Evolutionary conservation across 2,888 invertebrate species (phyloP), one percentile per base, ranked within the genome.

Genomic region (Danaus chrysippus): DNA sequence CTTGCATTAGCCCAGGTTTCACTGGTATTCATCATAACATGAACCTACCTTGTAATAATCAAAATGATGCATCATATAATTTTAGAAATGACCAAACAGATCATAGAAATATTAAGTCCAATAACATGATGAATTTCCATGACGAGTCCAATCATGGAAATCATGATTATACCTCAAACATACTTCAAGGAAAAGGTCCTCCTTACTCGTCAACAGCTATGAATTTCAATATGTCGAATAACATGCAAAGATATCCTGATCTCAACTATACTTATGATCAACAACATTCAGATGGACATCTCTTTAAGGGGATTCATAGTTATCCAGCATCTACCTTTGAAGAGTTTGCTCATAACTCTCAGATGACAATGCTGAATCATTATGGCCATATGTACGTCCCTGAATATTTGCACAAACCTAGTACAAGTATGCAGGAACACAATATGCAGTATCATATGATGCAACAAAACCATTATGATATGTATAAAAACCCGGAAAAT

Each of bases 21-120:
- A 93, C 93, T 69, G 94, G 93, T 78, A 88, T 94, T 57, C 94
- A 94, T 77, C 94, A 94, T 78, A 93, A 94, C 70, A 88, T 92
- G 64, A 92, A 77, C 68, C 81, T 49, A 8, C 54, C 76, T 66
- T 75, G 63, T 63, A 69, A 59, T 59, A 71, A 78, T 59, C 78
- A 78, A 66, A 77, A 76, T 54, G 75, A 80, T 56, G 71, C 76
- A 62, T 65, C 73, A 59, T 89, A 84, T 69, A 77, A 73, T 44
- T 90, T 84, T 68, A 76, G 76, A 70, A 84, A 93, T 76, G 91
- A 88, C 66, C 88, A 71, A 58, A 63, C 92, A 64, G 92, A 91
- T 66, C 87, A 90, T 66, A 88, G 81, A 64, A 88, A 81, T 67
- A 71, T 78, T 23, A 82, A 79, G 66, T 82, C 84, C 56, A 82